Base-by-base conservation (phyloP, 2,113 vertebrate genomes). In the Daboia siamensis region DNA sequence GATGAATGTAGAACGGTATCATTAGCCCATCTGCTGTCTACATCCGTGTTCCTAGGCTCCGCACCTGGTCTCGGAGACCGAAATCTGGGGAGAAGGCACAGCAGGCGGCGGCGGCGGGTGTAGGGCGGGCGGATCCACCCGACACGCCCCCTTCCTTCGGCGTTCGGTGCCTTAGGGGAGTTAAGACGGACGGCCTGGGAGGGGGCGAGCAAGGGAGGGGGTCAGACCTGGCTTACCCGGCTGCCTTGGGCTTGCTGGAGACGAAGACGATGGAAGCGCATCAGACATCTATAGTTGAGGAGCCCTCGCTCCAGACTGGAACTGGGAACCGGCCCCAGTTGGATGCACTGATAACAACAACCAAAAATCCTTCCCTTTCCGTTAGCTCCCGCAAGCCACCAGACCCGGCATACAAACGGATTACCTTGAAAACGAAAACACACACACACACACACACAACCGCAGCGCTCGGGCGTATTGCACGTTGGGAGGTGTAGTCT, bases 401-500 rank as follows among this genome's bases (percentile, higher is more conserved):
- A 52, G 44, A 61, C 87, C 69, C 87, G 84, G 29, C 61, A 87
- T 20, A 46, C 92, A 39, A 84, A 46, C 87, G 29, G 29, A 91
- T 54, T 88, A 8, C 2, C 15, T 15, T 44, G 48, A 46, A 69
- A 84, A 4, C 33, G 33, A 26, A 39, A 5, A 39, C 33, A 44
- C 17, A 80, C 3, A 21, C 74, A 21, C 74, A 17, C 21, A 21
- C 9, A 11, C 15, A 44, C 54, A 11, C 8, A 74, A 89, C 87
- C 6, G 15, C 74, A 64, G 46, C 26, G 80, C 33, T 20, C 46
- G 13, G 54, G 59, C 91, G 59, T 46, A 24, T 80, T 90, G 93
- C 94, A 90, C 87, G 3, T 86, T 51, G 93, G 93, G 90, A 64
- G 20, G 2, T 85, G 91, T 92, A 92, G 93, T 93, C 59, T 80